These are phyloP conservation scores for Yponomeuta evonymella DNA, from an alignment of 2,888 invertebrate genomes.

Conservation along the genomic window DNA sequence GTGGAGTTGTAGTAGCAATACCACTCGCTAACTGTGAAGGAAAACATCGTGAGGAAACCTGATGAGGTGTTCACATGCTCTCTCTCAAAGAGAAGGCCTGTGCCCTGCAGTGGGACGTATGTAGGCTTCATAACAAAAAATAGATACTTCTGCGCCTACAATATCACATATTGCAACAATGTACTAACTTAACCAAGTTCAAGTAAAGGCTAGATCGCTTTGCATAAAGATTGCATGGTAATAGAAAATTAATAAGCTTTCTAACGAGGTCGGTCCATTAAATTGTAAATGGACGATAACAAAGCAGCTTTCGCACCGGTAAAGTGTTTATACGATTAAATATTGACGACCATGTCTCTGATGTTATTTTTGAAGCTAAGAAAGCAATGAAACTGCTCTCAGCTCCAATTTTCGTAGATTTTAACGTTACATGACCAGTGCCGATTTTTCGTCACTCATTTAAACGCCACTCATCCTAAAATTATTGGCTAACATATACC, in stretches of 20 bases:
- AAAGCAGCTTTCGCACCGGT: not conserved
- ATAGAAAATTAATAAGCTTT: slow-evolving; percentile 1
- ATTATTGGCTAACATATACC: no score
- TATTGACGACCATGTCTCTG: not conserved
- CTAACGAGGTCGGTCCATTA: not conserved
- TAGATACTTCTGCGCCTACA: not conserved
- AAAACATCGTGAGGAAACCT: no score
- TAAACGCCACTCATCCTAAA: no score
- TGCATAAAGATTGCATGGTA: not conserved
- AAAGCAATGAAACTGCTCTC: not conserved
- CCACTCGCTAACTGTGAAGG: no score
- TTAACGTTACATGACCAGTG: not conserved
- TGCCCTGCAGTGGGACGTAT: no score
- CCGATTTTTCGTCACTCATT: no score
- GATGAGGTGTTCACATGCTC: no score
- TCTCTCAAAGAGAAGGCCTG: no score
- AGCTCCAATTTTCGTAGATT: not conserved
- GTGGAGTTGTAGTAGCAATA: no score
- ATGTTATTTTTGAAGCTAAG: not conserved
- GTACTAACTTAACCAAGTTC: not conserved
- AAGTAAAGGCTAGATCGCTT: not conserved
- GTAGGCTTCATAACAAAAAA: not conserved
- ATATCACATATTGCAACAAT: not conserved
- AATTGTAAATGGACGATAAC: not conserved
- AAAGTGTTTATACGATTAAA: not conserved